phyloP scores from a whole-genome alignment of 2,797 vertebrate species.

The Xiphorhynchus erythropygius region DNA sequence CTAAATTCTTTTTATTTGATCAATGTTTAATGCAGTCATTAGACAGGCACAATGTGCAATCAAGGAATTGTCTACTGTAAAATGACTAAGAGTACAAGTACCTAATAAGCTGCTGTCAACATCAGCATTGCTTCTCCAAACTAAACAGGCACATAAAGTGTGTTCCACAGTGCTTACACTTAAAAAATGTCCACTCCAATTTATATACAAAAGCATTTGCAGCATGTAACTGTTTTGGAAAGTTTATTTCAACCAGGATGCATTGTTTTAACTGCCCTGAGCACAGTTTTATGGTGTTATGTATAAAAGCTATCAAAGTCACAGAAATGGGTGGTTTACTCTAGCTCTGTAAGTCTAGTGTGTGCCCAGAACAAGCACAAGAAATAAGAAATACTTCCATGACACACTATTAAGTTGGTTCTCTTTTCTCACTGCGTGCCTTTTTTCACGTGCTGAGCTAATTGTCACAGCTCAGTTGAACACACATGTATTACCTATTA shows the following conservation, averaged over 20 bases:
- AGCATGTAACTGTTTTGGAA: not conserved
- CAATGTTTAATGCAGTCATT: not conserved
- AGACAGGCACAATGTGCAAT: not conserved
- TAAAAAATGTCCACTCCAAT: not conserved
- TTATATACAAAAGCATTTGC: not conserved
- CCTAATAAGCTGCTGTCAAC: not conserved
- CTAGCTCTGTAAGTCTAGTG: not conserved
- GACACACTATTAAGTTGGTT: not conserved
- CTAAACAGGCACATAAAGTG: not conserved
- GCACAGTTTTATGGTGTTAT: not conserved
- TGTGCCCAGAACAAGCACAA: not conserved
- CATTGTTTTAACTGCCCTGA: not conserved
- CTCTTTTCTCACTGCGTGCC: not conserved
- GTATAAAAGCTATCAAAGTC: not conserved
- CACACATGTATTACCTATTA: not conserved
- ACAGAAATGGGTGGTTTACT: not conserved
- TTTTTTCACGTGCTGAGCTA: not conserved
- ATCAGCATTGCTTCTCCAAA: fast-evolving
- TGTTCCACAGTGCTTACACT: not conserved
- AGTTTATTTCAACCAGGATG: not conserved
- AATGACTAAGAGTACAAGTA: not conserved
- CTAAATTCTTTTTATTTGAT: not conserved
- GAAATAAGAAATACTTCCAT: not conserved
- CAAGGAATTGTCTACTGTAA: not conserved
- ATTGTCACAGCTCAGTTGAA: not conserved